A percentile compares a stretch with the other conserved stretches of the same genome.
Evolutionary conservation across 2,113 vertebrate species (phyloP).

Genomic region (Heliornis fulica): DNA sequence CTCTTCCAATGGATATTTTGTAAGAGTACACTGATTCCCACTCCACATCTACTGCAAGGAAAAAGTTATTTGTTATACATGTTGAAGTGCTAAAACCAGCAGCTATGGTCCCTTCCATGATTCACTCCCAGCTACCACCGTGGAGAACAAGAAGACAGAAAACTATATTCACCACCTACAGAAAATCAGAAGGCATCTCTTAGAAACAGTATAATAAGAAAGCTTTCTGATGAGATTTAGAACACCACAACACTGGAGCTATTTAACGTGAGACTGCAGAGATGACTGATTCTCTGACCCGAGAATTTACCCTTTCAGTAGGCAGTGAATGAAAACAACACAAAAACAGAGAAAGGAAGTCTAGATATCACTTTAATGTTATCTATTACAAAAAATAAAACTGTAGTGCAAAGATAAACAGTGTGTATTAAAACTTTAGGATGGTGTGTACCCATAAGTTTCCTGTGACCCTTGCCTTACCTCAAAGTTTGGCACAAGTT

Average conservation of each 20-base stretch:
- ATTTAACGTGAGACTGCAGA: background rate
- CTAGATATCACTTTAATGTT: background rate
- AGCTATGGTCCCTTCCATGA: background rate
- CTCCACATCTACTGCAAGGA: background rate
- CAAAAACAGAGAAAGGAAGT: background rate
- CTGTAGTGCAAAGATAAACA: background rate
- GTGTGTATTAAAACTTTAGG: background rate
- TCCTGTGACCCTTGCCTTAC: background rate
- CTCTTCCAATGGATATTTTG: background rate
- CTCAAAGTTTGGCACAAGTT: background rate
- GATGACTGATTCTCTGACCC: too few relatives aligned
- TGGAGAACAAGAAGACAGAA: background rate
- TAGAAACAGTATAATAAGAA: background rate
- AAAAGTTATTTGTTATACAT: background rate
- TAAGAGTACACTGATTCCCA: background rate
- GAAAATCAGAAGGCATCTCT: background rate
- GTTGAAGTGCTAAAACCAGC: background rate
- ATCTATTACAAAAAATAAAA: background rate
- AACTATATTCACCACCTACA: background rate
- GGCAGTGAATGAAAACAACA: background rate
- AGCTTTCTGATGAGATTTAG: background rate
- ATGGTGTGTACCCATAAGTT: accelerated
- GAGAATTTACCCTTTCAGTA: background rate
- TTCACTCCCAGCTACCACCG: background rate
- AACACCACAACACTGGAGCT: background rate